A percentile compares a stretch with the other conserved stretches of the same genome.
Conservation (phyloP, 35 echinoderm and acorn worm species). For the Apostichopus californicus region DNA sequence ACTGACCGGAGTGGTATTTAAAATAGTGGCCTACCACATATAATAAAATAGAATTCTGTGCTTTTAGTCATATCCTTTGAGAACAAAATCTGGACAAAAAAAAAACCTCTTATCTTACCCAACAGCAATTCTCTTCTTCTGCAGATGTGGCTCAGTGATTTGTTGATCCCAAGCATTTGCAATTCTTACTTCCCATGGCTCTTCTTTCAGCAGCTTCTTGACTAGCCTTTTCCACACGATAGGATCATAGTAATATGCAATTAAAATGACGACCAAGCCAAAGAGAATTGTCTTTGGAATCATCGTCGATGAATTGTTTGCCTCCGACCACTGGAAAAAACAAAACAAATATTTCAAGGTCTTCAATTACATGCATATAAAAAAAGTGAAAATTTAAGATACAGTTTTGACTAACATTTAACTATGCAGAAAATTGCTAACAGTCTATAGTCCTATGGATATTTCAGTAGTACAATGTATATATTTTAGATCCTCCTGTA, state of each 20-base stretch:
- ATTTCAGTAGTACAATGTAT: too few relatives aligned
- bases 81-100: background rate
- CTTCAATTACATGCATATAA: too few relatives aligned
- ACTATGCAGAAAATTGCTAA: too few relatives aligned
- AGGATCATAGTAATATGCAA: constrained; percentile 51
- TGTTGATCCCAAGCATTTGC: constrained; percentile 24
- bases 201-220: background rate
- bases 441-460: too few relatives aligned
- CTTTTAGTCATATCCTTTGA: background rate
- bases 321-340: too few relatives aligned
- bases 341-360: too few relatives aligned
- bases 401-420: too few relatives aligned
- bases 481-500: too few relatives aligned
- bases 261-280: constrained; percentile 16
- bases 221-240: constrained; percentile 7
- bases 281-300: constrained; percentile 40
- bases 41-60: background rate
- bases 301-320: background rate
- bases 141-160: background rate
- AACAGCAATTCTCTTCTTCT: constrained; percentile 50
- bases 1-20: too few relatives aligned
- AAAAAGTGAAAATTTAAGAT: too few relatives aligned
- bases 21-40: too few relatives aligned
- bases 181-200: constrained; percentile 45
- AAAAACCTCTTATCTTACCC: background rate